Percentiles rank a stretch among this genome's conserved stretches.
Conservation (phyloP, 2,797 vertebrate species). For the Serranus cabrilla region DNA sequence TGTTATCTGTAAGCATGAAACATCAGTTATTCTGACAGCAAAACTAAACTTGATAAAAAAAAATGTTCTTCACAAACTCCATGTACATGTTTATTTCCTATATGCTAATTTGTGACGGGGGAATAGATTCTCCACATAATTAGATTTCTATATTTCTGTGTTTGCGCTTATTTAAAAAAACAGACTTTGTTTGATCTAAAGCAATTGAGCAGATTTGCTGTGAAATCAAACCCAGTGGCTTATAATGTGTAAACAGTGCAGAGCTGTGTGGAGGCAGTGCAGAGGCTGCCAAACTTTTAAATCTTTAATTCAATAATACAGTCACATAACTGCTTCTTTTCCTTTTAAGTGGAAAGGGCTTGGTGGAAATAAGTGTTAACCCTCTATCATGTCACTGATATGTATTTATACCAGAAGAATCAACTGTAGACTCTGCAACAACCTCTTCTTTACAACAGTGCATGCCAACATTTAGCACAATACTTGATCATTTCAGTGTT, state of each 20-base stretch:
- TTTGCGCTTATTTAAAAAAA: slow-evolving; percentile 26
- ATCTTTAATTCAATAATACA: slow-evolving; percentile 15
- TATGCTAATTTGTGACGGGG: neutral
- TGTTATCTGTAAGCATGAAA: neutral
- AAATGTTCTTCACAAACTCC: neutral
- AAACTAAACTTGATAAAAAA: neutral
- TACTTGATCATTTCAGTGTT: neutral
- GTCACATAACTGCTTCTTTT: neutral
- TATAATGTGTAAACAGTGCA: slow-evolving; percentile 41
- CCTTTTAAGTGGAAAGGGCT: neutral
- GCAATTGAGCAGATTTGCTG: slow-evolving; percentile 33
- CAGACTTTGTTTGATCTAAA: slow-evolving; percentile 54
- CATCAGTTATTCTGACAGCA: neutral
- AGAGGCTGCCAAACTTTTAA: slow-evolving; percentile 32
- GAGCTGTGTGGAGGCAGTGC: slow-evolving; percentile 31
- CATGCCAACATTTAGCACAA: neutral
- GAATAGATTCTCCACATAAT: neutral
- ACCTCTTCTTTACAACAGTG: neutral
- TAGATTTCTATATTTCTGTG: neutral
- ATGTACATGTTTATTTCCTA: neutral
- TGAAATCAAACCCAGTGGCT: slow-evolving; percentile 32
- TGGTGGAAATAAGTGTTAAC: neutral
- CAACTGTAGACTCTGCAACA: neutral
- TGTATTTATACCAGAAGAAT: neutral
- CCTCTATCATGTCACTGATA: neutral